Base-by-base conservation (phyloP, 2,888 invertebrate genomes). In the Trichacis sp. region DNA sequence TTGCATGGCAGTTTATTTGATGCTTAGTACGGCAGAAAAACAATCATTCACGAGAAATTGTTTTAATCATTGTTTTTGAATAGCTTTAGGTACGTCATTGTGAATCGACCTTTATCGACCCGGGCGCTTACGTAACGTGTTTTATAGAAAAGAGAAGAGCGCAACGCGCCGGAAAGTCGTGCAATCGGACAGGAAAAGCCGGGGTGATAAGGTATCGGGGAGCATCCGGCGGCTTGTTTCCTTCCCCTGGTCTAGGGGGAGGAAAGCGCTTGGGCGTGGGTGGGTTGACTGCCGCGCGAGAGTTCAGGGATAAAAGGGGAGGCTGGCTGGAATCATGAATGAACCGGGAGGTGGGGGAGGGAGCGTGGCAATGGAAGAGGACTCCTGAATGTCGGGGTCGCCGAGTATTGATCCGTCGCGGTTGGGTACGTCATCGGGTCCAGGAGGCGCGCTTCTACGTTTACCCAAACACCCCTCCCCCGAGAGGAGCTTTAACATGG, bases 331-430 rank as follows among this genome's bases (percentile, higher is more conserved):
- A 77, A 77, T 72, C 74, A 81, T 84, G 83, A 83, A 82, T 82
- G 82, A 80, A 80, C 74, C 68, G 81, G 85, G 83, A 78, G 11
- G n/a, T 3, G n/a, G 17, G 43, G 43, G 2, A 19, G 17, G 15
- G 73, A 64, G 69, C 70, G 57, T 69, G 68, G 71, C 63, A 68
- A 69, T 71, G 70, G 64, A 69, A 71, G 76, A 73, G 73, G 74
- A 73, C 74, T 74, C 78, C 77, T 80, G 82, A 83, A 84, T 84
- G 84, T 83, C 83, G 84, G 84, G 82, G 83, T 82, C 82, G 80
- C 70, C 72, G 75, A 79, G 84, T 84, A 84, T 84, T 84, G 84
- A 84, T 84, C 84, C 76, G 73, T 74, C 75, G 67, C 76, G 63
- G 74, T 73, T 73, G 70, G 76, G 78, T 81, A 77, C 78, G 78